Base-by-base conservation (phyloP, 2,888 invertebrate species). In the Epinotia ramella region DNA sequence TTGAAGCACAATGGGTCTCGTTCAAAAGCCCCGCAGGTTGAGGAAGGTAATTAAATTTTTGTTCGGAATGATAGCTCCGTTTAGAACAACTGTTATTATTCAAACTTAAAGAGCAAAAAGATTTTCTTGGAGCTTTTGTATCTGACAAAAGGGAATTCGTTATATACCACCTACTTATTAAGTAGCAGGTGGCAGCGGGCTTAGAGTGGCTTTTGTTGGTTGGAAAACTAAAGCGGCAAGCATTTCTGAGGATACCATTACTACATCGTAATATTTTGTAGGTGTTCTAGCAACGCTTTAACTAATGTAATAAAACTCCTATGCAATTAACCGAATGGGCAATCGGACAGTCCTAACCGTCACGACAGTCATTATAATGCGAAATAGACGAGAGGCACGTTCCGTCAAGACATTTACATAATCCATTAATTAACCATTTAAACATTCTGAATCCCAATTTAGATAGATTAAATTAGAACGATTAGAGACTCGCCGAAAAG, bases 1-100 rank as follows among this genome's bases (percentile, higher is more conserved):
- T 91, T 87, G 85, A 89, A 85, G 86, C 86, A 92, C 90, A 93
- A 91, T 91, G 86, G 89, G 84, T 81, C 87, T 85, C 86, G 76
- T 72, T 72, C 76, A 83, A 83, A 88, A 86, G 87, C 84, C 84
- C 84, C 86, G 82, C 86, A 86, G 85, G 87, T 84, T 76, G 76
- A 76, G 67, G 76, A 86, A 85, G 88, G 89, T 90, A 91, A 91
- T 91, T 91, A 91, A 88, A 88, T 87, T 89, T 91, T 91, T 88
- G 87, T 84, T 86, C 81, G 79, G 86, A 84, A 88, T 87, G 87
- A 89, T 87, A 84, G 86, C 82, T 81, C 79, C 80, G 78, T 78
- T 76, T 78, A 73, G 78, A 79, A 82, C 81, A 85, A 85, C 83
- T 83, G 80, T 83, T 79, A 81, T 83, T 82, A 84, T 86, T 85